Evolutionary conservation across 2,888 invertebrate species (phyloP), one percentile per base, ranked within the genome.

Genomic region (Epsilonema sp.): DNA sequence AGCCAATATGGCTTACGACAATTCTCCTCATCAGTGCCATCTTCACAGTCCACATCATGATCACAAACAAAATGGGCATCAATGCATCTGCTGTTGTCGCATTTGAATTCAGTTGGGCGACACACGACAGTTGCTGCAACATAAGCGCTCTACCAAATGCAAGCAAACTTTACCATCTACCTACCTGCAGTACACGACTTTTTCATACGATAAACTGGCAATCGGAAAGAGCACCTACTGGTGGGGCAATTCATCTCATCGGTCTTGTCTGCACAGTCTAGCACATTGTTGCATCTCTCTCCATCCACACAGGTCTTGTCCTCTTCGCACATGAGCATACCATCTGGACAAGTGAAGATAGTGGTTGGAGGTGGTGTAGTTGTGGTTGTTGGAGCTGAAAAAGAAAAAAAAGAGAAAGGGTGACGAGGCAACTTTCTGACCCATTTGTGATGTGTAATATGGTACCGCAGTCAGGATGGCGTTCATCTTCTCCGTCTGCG

Each of bases 301-400:
- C 48, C 48, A 20, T 48, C 22, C 21, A 48, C 48, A 23, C 48
- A 48, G 4, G 41, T 48, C 1, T 45, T 45, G 20, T 48, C 48
- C n/a, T n/a, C n/a, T 13, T 31, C 26, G 26, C 48, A 48, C 5
- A 13, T 13, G 3, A 41, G 3, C 41, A 45, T 40, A 19, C 26
- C 23, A 13, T 13, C 4, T 16, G 36, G 39, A 26, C 48, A 48
- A 16, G 44, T 48, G 13, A 3, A 25, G 19, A 42, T 26, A 3
- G 42, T 42, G n/a, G n/a, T n/a, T n/a, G n/a, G n/a, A n/a, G n/a
- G n/a, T n/a, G n/a, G n/a, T n/a, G n/a, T n/a, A n/a, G n/a, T n/a
- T n/a, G n/a, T n/a, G n/a, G n/a, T n/a, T n/a, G n/a, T n/a, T n/a
- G n/a, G n/a, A n/a, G n/a, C n/a, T n/a, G n/a, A n/a, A n/a, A n/a